Evolutionary conservation across 2,888 invertebrate species (phyloP).

Genomic region (Drosophila paramelanica): DNA sequence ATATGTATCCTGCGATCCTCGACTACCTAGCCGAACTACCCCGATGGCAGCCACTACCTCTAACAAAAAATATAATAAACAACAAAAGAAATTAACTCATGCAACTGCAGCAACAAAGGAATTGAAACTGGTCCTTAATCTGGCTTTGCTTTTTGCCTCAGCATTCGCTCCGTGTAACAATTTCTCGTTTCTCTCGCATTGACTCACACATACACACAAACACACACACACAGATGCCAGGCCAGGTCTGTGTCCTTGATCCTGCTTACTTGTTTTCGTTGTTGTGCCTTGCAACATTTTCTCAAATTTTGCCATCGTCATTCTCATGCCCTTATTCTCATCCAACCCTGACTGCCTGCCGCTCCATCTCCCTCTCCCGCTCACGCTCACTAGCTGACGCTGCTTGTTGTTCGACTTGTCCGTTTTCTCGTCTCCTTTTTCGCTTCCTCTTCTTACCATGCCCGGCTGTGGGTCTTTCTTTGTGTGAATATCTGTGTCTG

Average conservation of each 20-base stretch:
- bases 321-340: conserved; percentile 24
- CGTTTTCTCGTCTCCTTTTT: conserved; percentile 50
- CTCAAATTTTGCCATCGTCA: conserved; percentile 47
- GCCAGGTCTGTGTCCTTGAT: conserved; percentile 77
- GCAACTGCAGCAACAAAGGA: conserved; percentile 67
- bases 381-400: conserved; percentile 1
- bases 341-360: conserved; percentile 3
- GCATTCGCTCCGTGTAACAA: conserved; percentile 62
- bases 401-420: no score
- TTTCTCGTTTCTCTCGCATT: conserved; percentile 56
- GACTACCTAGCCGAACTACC: conserved; percentile 57
- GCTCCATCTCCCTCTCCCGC: conserved; percentile 10
- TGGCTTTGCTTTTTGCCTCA: conserved; percentile 53
- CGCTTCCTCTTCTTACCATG: conserved; percentile 44
- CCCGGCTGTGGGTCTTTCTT: conserved; percentile 57
- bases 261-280: conserved; percentile 71
- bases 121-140: conserved; percentile 75
- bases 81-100: conserved; percentile 42
- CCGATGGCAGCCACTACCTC: conserved; percentile 28
- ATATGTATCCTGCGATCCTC: conserved; percentile 51
- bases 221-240: conserved; percentile 4
- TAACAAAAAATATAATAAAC: conserved; percentile 7
- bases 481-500: conserved; percentile 8
- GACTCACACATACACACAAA: conserved; percentile 14
- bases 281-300: conserved; percentile 53